Conservation (phyloP, 2,797 vertebrate species). For the Cirrhinus mrigala region DNA sequence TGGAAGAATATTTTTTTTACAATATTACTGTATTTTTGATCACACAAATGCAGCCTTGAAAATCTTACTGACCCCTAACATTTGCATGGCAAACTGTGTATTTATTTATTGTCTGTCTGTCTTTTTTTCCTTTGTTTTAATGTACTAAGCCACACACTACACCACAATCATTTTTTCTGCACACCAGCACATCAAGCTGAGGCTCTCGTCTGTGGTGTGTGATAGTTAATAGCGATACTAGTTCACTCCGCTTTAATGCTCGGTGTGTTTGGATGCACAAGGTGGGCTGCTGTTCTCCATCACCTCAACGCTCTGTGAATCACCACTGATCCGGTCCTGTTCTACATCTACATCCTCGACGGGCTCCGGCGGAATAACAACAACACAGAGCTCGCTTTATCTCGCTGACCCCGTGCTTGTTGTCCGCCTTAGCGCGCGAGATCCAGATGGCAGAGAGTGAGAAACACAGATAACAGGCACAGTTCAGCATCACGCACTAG, state of each 20-base stretch:
- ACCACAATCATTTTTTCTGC: neutral
- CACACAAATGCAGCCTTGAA: neutral
- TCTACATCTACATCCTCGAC: neutral
- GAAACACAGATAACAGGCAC: conserved; percentile 12
- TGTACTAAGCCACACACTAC: neutral
- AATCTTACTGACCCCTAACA: neutral
- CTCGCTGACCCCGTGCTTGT: conserved; percentile 6
- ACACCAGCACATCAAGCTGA: neutral
- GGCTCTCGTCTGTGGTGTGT: neutral
- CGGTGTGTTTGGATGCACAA: neutral
- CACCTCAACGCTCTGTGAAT: neutral
- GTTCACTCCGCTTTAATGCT: neutral
- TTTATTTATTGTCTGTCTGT: neutral
- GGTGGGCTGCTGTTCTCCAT: neutral
- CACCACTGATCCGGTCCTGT: neutral
- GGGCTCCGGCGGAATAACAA: neutral
- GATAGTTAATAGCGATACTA: neutral
- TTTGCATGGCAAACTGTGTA: neutral
- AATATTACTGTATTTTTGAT: neutral
- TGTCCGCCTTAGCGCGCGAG: neutral
- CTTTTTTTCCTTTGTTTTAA: neutral
- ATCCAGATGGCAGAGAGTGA: conserved; percentile 25
- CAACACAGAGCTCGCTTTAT: conserved; percentile 9
- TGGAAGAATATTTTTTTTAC: neutral
- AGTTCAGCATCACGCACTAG: neutral